Evolutionary conservation across 1,140 invertebrate genomes (phyloP), one percentile per base, ranked within the genome.

Genomic region (Orchestia grillus): DNA sequence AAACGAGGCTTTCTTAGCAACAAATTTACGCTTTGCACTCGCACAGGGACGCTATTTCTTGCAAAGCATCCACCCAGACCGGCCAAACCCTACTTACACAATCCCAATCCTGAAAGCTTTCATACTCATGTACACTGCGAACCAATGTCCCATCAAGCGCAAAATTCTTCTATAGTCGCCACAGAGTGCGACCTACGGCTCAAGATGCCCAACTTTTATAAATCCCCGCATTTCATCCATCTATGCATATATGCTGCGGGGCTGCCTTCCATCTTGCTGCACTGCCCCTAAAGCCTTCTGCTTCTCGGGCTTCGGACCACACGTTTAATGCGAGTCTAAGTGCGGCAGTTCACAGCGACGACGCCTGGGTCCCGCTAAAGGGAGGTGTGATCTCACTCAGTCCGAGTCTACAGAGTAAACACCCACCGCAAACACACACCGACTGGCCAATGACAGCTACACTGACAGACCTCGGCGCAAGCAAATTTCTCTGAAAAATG

Each of bases 331-430:
- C 62, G 62, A 77, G 62, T 28, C 28, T 19, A 77, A 77, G 62
- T 77, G 62, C 62, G 62, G 88, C 88, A 41, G 88, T 90, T 90
- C 88, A 90, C 88, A 90, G 88, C 88, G n/a, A 41, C 42, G 88
- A 23, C 88, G 88, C 88, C 88, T 6, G 88, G 43, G 88, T 41
- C 36, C 88, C 88, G 88, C 88, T 90, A 90, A 90, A 90, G 88
- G 41, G 88, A 90, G 88, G 88, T 90, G 88, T 90, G 88, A 90
- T 90, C 88, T 90, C 88, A 90, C 88, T 90, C 88, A 90, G 88
- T 90, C 88, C 42, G 88, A 41, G 41, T 42, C 88, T 90, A 3
- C 88, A 42, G 62, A 41, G 88, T 44, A 90, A 90, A 90, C 88
- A 90, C 43, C 41, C 41, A 41, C 43, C 15, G 88, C 88, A 90